Conservation (phyloP, 2,797 vertebrate species). For the Leuciscus waleckii region DNA sequence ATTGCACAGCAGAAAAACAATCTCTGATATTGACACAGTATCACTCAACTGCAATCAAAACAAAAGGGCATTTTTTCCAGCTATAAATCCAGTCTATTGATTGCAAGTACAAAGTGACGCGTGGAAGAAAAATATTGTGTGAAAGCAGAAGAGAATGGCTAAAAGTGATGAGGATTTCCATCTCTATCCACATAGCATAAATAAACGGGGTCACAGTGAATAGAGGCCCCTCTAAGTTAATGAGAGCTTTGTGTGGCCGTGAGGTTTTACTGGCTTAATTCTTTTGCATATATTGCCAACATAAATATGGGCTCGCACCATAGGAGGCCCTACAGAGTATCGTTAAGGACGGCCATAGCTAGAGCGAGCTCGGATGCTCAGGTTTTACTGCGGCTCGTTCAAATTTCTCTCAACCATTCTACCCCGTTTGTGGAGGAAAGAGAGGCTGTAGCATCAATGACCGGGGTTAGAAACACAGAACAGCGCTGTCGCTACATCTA, state of each 20-base stretch:
- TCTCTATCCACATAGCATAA: constrained; percentile 71
- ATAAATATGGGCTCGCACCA: constrained; percentile 93
- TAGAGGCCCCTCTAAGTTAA: constrained; percentile 76
- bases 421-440: constrained; percentile 76
- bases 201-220: constrained; percentile 69
- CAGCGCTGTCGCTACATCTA: constrained; percentile 50
- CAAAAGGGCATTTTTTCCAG: constrained; percentile 63
- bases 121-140: constrained; percentile 70
- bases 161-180: constrained; percentile 58
- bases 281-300: constrained; percentile 97
- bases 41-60: constrained; percentile 62
- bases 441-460: constrained; percentile 52
- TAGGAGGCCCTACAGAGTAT: constrained; percentile 88
- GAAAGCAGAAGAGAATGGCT: constrained; percentile 34
- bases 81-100: constrained; percentile 65
- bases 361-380: constrained; percentile 92
- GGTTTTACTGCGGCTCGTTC: constrained; percentile 91
- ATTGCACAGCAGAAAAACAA: constrained; percentile 55
- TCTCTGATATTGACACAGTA: constrained; percentile 56
- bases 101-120: constrained; percentile 61
- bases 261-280: constrained; percentile 97
- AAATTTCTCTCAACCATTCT: constrained; percentile 88
- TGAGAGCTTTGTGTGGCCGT: constrained; percentile 93
- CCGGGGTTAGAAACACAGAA: constrained; percentile 61
- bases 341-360: constrained; percentile 85